phyloP scores from a whole-genome alignment of 2,888 invertebrate species.

The Zaprionus obscuricornis region DNA sequence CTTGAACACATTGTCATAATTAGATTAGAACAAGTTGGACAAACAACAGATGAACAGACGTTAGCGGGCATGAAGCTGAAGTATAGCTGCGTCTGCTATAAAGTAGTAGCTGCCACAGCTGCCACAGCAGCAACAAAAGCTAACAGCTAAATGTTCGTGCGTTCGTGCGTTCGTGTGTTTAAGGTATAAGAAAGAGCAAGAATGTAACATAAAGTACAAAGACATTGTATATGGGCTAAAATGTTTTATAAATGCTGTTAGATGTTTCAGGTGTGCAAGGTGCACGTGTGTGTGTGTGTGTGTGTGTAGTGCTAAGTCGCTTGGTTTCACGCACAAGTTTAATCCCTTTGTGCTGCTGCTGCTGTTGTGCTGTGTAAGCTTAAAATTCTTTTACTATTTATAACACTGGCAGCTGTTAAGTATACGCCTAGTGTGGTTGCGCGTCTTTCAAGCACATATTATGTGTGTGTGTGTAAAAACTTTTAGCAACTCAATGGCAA shows the following conservation, averaged over 20 bases:
- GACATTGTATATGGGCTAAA: no score
- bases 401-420: conserved; percentile 26
- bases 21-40: conserved; percentile 40
- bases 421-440: conserved; percentile 24
- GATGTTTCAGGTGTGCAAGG: no score
- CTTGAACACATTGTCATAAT: conserved; percentile 41
- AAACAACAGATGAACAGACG: no score
- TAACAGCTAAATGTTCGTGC: not conserved
- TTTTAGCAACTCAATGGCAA: conserved; percentile 4
- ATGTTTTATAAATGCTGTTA: no score
- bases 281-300: no score
- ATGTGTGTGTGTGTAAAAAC: no score
- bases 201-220: no score
- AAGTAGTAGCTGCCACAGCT: not conserved
- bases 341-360: not conserved
- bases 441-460: not conserved
- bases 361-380: not conserved
- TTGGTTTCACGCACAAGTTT: no score
- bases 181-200: no score
- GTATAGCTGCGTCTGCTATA: not conserved
- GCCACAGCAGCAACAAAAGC: not conserved
- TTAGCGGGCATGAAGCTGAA: no score
- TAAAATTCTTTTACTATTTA: not conserved
- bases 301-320: no score
- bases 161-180: no score